Evolutionary conservation across 2,888 invertebrate species (phyloP).

Genomic region (Agrochola circellaris): DNA sequence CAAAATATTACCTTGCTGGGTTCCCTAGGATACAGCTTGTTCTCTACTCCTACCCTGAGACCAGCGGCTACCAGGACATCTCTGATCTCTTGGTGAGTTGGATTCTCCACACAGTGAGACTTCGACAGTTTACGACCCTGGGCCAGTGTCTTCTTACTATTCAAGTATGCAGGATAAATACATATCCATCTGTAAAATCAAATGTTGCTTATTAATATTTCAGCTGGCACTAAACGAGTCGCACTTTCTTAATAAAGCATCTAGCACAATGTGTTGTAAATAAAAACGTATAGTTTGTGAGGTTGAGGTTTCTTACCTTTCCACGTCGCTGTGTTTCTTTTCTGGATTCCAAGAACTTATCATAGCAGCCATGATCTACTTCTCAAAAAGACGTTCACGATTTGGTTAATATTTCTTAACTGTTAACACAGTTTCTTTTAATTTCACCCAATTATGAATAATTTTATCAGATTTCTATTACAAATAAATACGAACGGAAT

Average conservation of each 20-base stretch:
- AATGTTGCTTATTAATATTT: slow-evolving; percentile 8
- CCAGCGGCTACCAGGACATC: slow-evolving; percentile 97
- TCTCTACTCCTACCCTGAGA: slow-evolving; percentile 96
- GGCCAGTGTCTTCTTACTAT: slow-evolving; percentile 97
- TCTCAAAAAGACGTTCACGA: neutral
- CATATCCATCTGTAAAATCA: slow-evolving; percentile 95
- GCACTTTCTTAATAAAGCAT: neutral
- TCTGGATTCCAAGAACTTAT: slow-evolving; percentile 93
- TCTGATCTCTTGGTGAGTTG: slow-evolving; percentile 98
- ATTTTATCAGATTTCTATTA: neutral
- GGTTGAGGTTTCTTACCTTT: slow-evolving; percentile 77
- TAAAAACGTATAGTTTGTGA: neutral
- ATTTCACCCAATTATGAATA: neutral
- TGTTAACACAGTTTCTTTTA: neutral
- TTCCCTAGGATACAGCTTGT: slow-evolving; percentile 97
- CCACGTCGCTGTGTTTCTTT: slow-evolving; percentile 94
- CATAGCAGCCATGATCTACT: slow-evolving; percentile 85
- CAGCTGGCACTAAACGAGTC: neutral
- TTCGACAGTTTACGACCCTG: slow-evolving; percentile 97
- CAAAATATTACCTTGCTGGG: slow-evolving; percentile 92
- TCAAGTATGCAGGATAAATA: slow-evolving; percentile 98
- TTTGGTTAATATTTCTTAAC: neutral
- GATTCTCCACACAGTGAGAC: slow-evolving; percentile 97
- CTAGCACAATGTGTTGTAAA: neutral
- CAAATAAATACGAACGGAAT: slow-evolving; percentile 21